Evolutionary conservation across 2,888 invertebrate genomes (phyloP), one percentile per base, ranked within the genome.

Genomic region (Caenorhabditis sinica): DNA sequence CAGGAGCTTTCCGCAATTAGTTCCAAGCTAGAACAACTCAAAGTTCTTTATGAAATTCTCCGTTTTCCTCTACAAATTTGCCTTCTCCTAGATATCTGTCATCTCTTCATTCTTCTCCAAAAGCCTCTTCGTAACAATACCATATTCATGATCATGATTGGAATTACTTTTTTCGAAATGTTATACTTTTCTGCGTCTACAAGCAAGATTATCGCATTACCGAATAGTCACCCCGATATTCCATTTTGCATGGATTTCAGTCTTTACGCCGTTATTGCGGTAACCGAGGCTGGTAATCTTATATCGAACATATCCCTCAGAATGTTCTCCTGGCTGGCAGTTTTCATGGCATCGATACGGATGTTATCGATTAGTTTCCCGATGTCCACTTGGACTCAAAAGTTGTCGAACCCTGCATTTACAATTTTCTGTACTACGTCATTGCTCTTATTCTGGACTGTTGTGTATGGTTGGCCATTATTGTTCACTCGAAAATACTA

Each of bases 251-350:
- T 51, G 51, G 20, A 51, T 2, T 20, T n/a, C n/a, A 20, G n/a
- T 6, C 51, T 51, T 8, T n/a, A 20, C 8, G 20, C 51, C 2
- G 51, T 20, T 17, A 8, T 20, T 51, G n/a, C 51, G 20, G n/a
- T 8, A 20, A n/a, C 6, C 8, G 8, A 20, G 8, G 17, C 51
- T 20, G n/a, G 20, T n/a, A 20, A 51, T 51, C 17, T n/a, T 20
- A 6, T 51, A 20, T 51, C 51, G 20, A 56, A 25, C 25, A 9
- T 56, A 1, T 56, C 56, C 3, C 23, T 23, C 3, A 23, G 56
- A 56, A 56, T 56, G 56, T 56, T 56, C 56, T 23, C 25, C 9
- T 56, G 56, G 56, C 25, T 56, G 9, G 25, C 25, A 25, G 56
- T 56, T 2, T 25, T 25, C 2, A 25, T 56, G 56, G 56, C 56